Percentiles rank a stretch among this genome's conserved stretches.
Conservation (phyloP, 2,113 vertebrate species). For the Hucho hucho region DNA sequence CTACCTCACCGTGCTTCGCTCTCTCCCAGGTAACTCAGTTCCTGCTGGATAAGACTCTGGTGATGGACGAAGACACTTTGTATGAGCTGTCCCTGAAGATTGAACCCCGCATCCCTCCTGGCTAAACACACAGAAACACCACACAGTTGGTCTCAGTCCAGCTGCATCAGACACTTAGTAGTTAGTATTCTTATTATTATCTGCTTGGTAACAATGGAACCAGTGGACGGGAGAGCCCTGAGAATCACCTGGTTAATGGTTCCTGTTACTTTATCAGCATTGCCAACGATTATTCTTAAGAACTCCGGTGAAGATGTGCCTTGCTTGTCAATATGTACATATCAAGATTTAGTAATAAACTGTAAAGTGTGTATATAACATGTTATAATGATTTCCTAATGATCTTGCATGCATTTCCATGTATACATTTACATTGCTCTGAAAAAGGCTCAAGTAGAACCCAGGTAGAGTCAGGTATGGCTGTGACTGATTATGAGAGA, state of each 20-base stretch:
- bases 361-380: background rate
- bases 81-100: constrained; percentile 95
- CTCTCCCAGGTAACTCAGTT: constrained; percentile 88
- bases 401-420: background rate
- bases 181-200: too few relatives aligned
- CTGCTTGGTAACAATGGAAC: too few relatives aligned
- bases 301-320: constrained; percentile 71
- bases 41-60: constrained; percentile 90
- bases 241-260: constrained; percentile 17
- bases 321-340: constrained; percentile 45
- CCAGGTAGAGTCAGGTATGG: background rate
- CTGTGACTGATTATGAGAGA: background rate
- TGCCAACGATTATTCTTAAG: constrained; percentile 7
- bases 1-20: background rate
- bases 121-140: constrained; percentile 27
- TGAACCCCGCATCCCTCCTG: constrained; percentile 84
- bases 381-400: background rate
- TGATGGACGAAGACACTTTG: constrained; percentile 94
- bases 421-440: too few relatives aligned
- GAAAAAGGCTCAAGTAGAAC: background rate
- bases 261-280: constrained; percentile 6
- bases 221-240: background rate
- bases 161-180: too few relatives aligned
- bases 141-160: background rate
- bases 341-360: constrained; percentile 11